phyloP scores from a whole-genome alignment of 2,113 vertebrate genomes.

The Ursus arctos region DNA sequence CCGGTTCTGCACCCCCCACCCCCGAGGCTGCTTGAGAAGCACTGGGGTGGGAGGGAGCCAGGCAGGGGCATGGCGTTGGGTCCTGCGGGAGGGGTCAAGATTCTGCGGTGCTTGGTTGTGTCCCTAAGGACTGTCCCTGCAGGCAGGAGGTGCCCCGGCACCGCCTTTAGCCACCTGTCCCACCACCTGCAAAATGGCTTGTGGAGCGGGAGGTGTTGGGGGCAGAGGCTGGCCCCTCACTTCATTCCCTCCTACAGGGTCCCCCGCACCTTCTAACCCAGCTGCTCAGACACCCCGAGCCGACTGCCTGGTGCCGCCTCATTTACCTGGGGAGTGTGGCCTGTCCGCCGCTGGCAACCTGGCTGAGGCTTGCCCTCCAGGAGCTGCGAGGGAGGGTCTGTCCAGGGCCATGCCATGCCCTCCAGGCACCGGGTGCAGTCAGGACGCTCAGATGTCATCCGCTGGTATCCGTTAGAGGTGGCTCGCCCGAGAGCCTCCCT shows the following conservation, averaged over 20 bases:
- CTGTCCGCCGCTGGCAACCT: neutral
- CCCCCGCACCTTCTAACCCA: neutral
- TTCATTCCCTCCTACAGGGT: neutral
- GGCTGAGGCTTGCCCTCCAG: neutral
- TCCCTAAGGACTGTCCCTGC: neutral
- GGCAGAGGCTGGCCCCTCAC: neutral
- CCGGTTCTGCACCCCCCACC: neutral
- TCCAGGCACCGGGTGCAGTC: neutral
- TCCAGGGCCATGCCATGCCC: neutral
- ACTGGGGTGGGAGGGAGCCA: neutral
- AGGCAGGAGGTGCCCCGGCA: rapidly evolving
- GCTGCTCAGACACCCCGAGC: neutral
- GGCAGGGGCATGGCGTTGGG: neutral
- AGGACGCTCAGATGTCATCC: rapidly evolving
- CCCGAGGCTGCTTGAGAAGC: neutral
- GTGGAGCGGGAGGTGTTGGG: neutral
- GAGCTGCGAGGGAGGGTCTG: neutral
- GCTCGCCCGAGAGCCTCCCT: neutral
- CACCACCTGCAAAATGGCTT: too few relatives aligned
- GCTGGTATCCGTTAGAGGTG: rapidly evolving
- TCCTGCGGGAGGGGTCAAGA: neutral
- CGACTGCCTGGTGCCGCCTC: rapidly evolving
- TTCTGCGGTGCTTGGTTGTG: rapidly evolving
- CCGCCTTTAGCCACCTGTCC: neutral
- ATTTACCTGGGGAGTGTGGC: neutral